Base-by-base conservation (phyloP, 2,888 invertebrate genomes). In the Phaonia tiefii region DNA sequence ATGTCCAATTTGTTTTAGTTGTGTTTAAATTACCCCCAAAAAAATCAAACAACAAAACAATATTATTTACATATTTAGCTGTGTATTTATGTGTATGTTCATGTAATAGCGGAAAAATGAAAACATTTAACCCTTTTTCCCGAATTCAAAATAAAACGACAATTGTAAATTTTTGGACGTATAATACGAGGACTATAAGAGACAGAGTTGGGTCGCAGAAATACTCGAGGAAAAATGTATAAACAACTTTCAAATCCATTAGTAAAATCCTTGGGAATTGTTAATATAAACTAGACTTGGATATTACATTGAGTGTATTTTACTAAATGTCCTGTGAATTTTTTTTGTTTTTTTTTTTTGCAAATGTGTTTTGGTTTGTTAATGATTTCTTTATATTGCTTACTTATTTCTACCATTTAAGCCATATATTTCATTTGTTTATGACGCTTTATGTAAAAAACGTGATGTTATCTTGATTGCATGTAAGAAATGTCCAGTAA, bases 81-180 rank as follows among this genome's bases (percentile, higher is more conserved):
- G 60, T 58, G 49, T 75, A 51, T 70, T 42, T 63, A 74, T 5
- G 13, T 17, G 42, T 17, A 54, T 54, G 13, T 54, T 54, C 20
- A 25, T 25, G 25, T 73, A 80, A 80, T 49, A 65, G 80, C 73
- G 73, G 74, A 51, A 80, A 76, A 80, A 74, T 77, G 17, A 58
- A 74, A 80, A 73, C 49, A 70, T 74, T 76, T 80, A 80, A 80
- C 65, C 80, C 77, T 72, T 70, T 80, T 42, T 66, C 31, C 25
- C 11, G 11, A 13, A 2, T 5, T 22, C 22, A 54, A 54, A 54
- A 54, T 54, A 54, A 10, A 54, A 25, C 54, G 54, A 8, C 54
- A 54, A 54, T 54, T 54, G 25, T 51, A 51, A 51, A 51, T 51
- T 51, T 51, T 46, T 54, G 3, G 13, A 1, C 25, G 25, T 54